Evolutionary conservation across 92 coral and sea anemone species (phyloP), one percentile per base, ranked within the genome.

Genomic region (Phenganax subtilis): DNA sequence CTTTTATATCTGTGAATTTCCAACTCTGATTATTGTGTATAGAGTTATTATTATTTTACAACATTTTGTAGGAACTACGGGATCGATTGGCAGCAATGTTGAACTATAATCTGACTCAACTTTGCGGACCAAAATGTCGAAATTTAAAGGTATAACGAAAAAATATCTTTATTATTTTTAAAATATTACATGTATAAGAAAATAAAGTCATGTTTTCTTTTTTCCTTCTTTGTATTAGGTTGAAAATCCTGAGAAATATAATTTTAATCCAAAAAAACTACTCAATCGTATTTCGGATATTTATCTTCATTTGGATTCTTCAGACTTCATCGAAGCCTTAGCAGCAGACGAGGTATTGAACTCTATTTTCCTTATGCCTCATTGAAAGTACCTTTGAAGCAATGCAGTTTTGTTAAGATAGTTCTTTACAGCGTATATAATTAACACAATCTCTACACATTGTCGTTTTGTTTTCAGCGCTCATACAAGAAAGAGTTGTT

Each of bases 21-120:
- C 47, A 37, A 37, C 5, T 37, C 28, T 83, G 55, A 12, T 51
- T 57, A 15, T n/a, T 20, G 61, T 1, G 7, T 10, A 0, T 7
- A 3, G 44, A 15, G 15, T 56, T 54, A 0, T 65, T 30, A 64
- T 44, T 16, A 37, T 81, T 69, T n/a, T 31, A 14, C 10, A 11
- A 47, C 59, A 25, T 27, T 47, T 54, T 73, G 7, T 76, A 94
- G 98, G 98, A 92, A 88, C 75, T 94, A 80, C 92, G 92, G 30
- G 97, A 94, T 75, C 94, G 98, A 5, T 72, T 94, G 72, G 98
- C 98, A 14, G 97, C 97, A 58, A 94, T 94, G 98, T 72, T 94
- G 57, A 94, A 94, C 78, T 91, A 90, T 79, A 94, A 94, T 81
- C 82, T 94, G 57, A 91, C 87, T 61, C 98, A 94, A 74, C 92